These are phyloP conservation scores for Yponomeuta plumbellus DNA, from an alignment of 2,888 invertebrate species.

Conservation along the genomic window DNA sequence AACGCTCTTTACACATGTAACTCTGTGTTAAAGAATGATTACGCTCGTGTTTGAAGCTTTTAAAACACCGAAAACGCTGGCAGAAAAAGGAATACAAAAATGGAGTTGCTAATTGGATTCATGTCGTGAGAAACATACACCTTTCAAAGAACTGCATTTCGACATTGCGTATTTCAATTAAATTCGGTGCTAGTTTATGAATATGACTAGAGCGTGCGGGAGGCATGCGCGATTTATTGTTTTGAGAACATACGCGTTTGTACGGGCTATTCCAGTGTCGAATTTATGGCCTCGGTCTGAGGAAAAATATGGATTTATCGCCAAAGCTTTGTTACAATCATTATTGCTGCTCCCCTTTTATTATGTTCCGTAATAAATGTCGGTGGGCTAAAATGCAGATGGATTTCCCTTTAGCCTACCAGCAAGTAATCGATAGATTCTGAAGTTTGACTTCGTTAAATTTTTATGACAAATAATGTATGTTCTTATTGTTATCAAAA, in stretches of 20 bases:
- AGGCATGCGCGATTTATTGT: slow-evolving; percentile 60
- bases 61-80: too few relatives aligned
- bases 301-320: slow-evolving; percentile 65
- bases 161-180: slow-evolving; percentile 15
- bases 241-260: slow-evolving; percentile 49
- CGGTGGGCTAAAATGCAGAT: not conserved
- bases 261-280: slow-evolving; percentile 43
- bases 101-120: too few relatives aligned
- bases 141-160: not conserved
- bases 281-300: slow-evolving; percentile 58
- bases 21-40: too few relatives aligned
- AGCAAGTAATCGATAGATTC: not conserved
- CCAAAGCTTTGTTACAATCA: slow-evolving; percentile 21
- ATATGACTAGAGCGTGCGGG: slow-evolving; percentile 30
- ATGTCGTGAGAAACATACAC: too few relatives aligned
- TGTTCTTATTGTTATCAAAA: too few relatives aligned
- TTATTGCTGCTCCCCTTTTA: not conserved
- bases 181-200: slow-evolving; percentile 25
- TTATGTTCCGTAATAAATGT: not conserved
- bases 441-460: too few relatives aligned
- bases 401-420: not conserved
- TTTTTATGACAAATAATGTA: too few relatives aligned
- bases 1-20: too few relatives aligned
- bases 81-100: too few relatives aligned
- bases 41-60: too few relatives aligned